Evolutionary conservation across 2,797 vertebrate species (phyloP), one percentile per base, ranked within the genome.

Genomic region (Otus scops): DNA sequence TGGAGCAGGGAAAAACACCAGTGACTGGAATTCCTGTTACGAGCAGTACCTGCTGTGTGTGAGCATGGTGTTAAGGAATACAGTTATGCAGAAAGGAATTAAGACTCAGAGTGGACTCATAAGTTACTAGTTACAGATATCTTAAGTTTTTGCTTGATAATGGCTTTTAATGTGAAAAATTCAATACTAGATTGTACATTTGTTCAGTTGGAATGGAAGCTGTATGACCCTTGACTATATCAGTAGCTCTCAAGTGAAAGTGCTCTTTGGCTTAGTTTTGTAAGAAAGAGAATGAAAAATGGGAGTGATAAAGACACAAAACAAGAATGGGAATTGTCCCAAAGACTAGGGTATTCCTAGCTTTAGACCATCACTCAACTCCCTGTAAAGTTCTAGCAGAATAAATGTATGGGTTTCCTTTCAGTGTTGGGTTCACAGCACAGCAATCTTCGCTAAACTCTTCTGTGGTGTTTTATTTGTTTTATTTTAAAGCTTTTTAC

Each of bases 401-500:
- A 56, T 24, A 48, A 38, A 19, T 51, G 23, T 24, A 9, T 28
- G 41, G 4, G 10, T 84, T 41, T 88, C 32, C 26, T 51, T 93
- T 76, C 51, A 41, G 30, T 34, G 10, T 15, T 48, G 54, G 24
- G 13, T 47, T 93, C 39, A 53, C 27, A 76, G 64, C n/a, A n/a
- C 36, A 76, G 27, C 32, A n/a, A 0, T 64, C 26, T 68, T n/a
- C 26, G 17, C 47, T 74, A 8, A 78, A 41, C 47, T 87, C 28
- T 39, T 77, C 14, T 43, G 13, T 45, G 36, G 28, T 71, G 54
- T 7, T 41, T 88, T 65, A 80, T 27, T 81, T 59, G 6, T 13
- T 28, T 34, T 28, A 45, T 79, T 38, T 63, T 41, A 64, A 96
- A 99, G 99, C 98, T 99, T 99, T 98, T 97, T 99, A 81, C 99